A percentile compares a stretch with the other conserved stretches of the same genome.
Evolutionary conservation across 2,888 invertebrate genomes (phyloP).

Genomic region (Phasia obesa): DNA sequence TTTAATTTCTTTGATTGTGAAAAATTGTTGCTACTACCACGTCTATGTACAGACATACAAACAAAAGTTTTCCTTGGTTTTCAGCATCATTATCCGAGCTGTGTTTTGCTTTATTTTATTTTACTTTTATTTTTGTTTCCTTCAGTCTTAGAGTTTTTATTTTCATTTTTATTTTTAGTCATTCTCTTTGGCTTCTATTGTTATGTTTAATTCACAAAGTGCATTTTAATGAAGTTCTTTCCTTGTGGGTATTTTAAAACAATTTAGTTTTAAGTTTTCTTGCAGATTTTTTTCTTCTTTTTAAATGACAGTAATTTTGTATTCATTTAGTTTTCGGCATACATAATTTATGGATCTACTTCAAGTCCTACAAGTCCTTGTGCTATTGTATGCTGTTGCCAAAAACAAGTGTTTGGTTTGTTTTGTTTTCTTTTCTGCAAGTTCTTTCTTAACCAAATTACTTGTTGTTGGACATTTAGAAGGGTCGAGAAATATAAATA

Average conservation of each 20-base stretch:
- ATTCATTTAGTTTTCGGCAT: slow-evolving; percentile 63
- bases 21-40: slow-evolving; percentile 36
- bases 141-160: neutral
- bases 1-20: slow-evolving; percentile 47
- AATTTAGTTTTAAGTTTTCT: slow-evolving; percentile 65
- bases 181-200: slow-evolving; percentile 31
- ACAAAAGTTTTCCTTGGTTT: neutral
- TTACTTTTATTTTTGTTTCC: neutral
- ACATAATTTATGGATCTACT: slow-evolving; percentile 54
- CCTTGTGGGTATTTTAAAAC: slow-evolving; percentile 70
- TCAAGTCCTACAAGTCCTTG: slow-evolving; percentile 13
- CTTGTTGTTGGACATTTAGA: slow-evolving; percentile 59
- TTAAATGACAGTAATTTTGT: slow-evolving; percentile 63
- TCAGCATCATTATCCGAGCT: neutral
- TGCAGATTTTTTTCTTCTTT: slow-evolving; percentile 41
- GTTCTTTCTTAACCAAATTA: slow-evolving; percentile 43
- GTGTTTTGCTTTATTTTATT: slow-evolving; percentile 1
- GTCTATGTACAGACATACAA: slow-evolving; percentile 16
- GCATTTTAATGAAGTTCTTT: slow-evolving; percentile 70
- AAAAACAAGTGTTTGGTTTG: neutral
- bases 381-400: slow-evolving; percentile 4
- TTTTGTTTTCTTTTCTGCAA: slow-evolving; percentile 12
- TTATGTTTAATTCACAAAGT: slow-evolving; percentile 70
- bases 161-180: neutral
- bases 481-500: slow-evolving; percentile 37